Percentiles rank a stretch among this genome's conserved stretches.
Conservation (phyloP, 2,888 invertebrate genomes). For the Caenorhabditis parvicauda region DNA sequence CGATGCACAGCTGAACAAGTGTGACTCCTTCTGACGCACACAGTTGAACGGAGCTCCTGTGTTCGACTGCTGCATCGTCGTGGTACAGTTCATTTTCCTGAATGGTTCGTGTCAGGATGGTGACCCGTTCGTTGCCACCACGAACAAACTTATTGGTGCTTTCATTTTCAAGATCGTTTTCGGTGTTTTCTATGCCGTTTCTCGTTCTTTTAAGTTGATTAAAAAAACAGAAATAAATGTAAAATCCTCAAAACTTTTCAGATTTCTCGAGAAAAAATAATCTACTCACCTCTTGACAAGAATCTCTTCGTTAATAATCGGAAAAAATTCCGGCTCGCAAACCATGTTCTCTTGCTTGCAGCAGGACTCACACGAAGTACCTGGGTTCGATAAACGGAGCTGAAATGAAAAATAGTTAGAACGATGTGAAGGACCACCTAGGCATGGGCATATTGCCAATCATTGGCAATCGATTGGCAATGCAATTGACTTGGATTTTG, state of each 20-base stretch:
- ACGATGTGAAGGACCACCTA: neutral
- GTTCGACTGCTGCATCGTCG: neutral
- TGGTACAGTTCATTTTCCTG: conserved; percentile 9
- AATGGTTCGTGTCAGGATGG: conserved; percentile 1
- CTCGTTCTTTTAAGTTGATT: conserved; percentile 3
- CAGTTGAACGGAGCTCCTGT: conserved; percentile 38
- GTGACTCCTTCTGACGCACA: conserved; percentile 23
- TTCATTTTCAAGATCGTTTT: no score
- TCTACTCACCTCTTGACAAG: conserved; percentile 4
- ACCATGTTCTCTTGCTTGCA: conserved; percentile 16
- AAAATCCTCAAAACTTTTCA: no score
- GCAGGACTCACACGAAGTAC: conserved; percentile 21
- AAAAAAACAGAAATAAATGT: neutral
- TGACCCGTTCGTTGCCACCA: no score
- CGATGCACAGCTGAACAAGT: conserved; percentile 46
- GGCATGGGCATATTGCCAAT: no score
- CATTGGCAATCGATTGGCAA: no score
- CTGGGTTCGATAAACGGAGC: neutral
- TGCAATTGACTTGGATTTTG: conserved; percentile 6
- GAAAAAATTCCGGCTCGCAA: conserved; percentile 38
- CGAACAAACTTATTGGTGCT: no score
- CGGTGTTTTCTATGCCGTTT: no score
- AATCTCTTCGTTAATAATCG: conserved; percentile 15
- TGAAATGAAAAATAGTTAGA: neutral
- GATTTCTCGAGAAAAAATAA: neutral